phyloP scores from a whole-genome alignment of 2,797 vertebrate species.

The Channa striata region DNA sequence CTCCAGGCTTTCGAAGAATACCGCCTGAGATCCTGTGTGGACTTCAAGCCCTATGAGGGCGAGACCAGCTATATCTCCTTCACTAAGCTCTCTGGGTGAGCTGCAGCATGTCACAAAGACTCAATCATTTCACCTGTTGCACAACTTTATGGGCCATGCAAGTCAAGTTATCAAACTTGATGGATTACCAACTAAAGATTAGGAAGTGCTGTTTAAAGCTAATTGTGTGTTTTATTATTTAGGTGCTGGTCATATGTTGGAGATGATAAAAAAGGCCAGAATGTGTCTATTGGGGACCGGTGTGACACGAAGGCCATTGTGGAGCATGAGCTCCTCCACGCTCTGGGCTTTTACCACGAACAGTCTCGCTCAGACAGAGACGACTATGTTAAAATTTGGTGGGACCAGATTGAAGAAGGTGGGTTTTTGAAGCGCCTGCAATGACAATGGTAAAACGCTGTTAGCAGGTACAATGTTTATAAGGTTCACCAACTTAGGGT shows the following conservation, averaged over 20 bases:
- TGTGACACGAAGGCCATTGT: slow-evolving; percentile 90
- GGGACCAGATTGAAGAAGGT: slow-evolving; percentile 90
- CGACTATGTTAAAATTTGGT: slow-evolving; percentile 92
- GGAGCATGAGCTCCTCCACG: slow-evolving; percentile 92
- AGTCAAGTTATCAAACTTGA: slow-evolving; percentile 9
- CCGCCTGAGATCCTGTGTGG: slow-evolving; percentile 91
- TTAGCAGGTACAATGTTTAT: no score
- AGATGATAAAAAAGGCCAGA: slow-evolving; percentile 84
- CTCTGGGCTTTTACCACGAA: slow-evolving; percentile 92
- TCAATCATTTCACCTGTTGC: not conserved
- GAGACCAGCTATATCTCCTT: slow-evolving; percentile 89
- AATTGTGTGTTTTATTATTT: not conserved
- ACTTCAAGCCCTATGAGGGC: slow-evolving; percentile 94
- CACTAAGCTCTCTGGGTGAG: slow-evolving; percentile 87
- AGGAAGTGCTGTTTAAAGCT: not conserved
- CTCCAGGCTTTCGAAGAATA: slow-evolving; percentile 92
- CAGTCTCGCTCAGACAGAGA: slow-evolving; percentile 91
- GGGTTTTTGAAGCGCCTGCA: slow-evolving; percentile 25
- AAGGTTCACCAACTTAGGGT: no score
- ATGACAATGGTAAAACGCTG: no score
- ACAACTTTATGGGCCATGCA: slow-evolving; percentile 31
- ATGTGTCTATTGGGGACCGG: slow-evolving; percentile 86
- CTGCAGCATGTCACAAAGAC: not conserved
- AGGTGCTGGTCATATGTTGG: slow-evolving; percentile 95
- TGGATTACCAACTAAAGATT: slow-evolving; percentile 6